Evolutionary conservation across 2,797 vertebrate genomes (phyloP), one percentile per base, ranked within the genome.

Genomic region (Karalla daura): DNA sequence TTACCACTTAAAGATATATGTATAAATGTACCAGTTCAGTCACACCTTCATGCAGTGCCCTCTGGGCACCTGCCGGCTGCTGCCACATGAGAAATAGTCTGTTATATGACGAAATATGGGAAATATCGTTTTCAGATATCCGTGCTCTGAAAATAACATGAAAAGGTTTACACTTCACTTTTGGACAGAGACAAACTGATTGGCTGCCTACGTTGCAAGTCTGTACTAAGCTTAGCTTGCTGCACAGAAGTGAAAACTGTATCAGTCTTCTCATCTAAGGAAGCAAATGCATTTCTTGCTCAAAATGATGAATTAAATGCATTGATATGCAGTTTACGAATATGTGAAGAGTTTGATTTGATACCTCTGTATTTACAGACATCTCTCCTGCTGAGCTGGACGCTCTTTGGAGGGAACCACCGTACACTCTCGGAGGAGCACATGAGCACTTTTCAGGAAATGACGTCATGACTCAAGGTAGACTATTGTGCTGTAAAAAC

Each of bases 381-480:
- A 91, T 94, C 53, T 93, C 92, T 64, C 89, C 93, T 25, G 92
- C 92, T 76, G 94, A 94, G 78, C 87, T 94, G 81, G 93, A 94
- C 70, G 91, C 92, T 76, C 90, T 94, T 25, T 94, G 93, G 93
- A 89, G 90, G 76, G 93, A 93, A 50, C 93, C 91, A 1, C 86
- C 91, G 0, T 94, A 93, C 35, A 82, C 89, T 45, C 76, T 94
- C 10, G 87, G 92, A 10, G 90, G 83, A 76, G 60, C 89, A 74
- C 88, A 90, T 85, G 89, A 93, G 35, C 89, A 91, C 81, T 93
- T 93, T 70, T 72, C 86, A 44, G 88, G 88, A 88, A 91, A 91
- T 90, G 86, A 89, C 88, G 87, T 85, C 88, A 94, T 94, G 93
- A 91, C 92, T 52, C 87, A 91, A 92, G 94, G 93, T 95, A 92